Percentiles rank a stretch among this genome's conserved stretches.
Evolutionary conservation across 2,888 invertebrate genomes (phyloP).

Genomic region (Odontocerum albicorne): DNA sequence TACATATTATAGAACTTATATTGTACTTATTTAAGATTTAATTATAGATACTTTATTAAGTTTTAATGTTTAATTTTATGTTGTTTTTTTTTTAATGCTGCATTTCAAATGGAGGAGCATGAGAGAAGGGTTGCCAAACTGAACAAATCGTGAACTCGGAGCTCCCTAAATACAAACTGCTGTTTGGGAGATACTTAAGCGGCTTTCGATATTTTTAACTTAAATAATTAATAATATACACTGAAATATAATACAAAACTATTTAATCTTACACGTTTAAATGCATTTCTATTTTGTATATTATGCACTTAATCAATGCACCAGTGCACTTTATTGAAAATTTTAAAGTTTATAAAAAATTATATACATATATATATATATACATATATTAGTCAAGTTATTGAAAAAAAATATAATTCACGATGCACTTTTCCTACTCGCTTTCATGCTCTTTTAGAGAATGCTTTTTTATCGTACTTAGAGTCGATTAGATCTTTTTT

Average conservation of each 20-base stretch:
- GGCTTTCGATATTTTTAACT: background rate
- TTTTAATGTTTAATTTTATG: conserved; percentile 11
- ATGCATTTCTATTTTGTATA: too few species aligned
- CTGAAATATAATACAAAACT: background rate
- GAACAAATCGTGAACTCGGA: conserved; percentile 25
- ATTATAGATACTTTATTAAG: too few species aligned
- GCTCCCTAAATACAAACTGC: too few species aligned
- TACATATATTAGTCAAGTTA: conserved; percentile 4
- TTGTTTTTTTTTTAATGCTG: conserved; percentile 33
- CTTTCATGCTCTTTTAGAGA: conserved; percentile 35
- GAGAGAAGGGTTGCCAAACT: conserved; percentile 33
- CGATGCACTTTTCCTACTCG: conserved; percentile 33
- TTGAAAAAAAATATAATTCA: too few species aligned
- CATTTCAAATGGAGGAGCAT: conserved; percentile 37
- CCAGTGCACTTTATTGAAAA: conserved; percentile 13
- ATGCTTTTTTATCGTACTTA: conserved; percentile 13
- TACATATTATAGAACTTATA: too few species aligned
- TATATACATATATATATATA: too few species aligned
- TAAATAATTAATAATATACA: background rate
- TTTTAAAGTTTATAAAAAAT: background rate
- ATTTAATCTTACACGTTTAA: too few species aligned
- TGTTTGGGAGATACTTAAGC: background rate
- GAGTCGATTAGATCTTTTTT: background rate
- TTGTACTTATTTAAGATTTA: background rate
- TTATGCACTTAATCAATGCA: too few species aligned